These are phyloP conservation scores for Mohoua ochrocephala DNA, from an alignment of 2,113 vertebrate genomes.

Conservation along the genomic window DNA sequence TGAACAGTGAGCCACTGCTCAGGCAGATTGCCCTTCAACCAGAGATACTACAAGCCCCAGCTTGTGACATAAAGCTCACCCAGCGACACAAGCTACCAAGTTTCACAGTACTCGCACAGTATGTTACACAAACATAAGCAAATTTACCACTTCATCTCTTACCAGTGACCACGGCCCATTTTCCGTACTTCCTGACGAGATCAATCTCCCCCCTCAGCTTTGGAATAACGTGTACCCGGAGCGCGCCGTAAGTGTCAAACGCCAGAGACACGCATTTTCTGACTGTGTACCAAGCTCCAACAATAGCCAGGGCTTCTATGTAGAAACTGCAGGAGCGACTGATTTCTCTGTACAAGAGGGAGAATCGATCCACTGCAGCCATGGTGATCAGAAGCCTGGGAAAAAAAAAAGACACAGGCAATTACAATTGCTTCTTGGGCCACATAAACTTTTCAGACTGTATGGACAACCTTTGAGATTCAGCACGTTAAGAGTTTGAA, in stretches of 20 bases:
- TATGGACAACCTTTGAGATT: background rate
- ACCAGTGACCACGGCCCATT: slow-evolving; percentile 92
- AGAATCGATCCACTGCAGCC: slow-evolving; percentile 94
- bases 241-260: slow-evolving; percentile 74
- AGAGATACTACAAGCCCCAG: background rate
- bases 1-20: background rate
- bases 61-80: background rate
- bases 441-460: background rate
- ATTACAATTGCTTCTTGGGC: background rate
- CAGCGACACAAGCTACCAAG: background rate
- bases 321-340: slow-evolving; percentile 83
- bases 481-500: background rate
- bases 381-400: slow-evolving; percentile 66
- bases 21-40: background rate
- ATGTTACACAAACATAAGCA: background rate
- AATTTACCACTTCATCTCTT: slow-evolving; percentile 35
- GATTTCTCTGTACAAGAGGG: slow-evolving; percentile 85
- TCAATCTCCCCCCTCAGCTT: slow-evolving; percentile 69
- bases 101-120: background rate
- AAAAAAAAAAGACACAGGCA: background rate
- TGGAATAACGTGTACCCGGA: slow-evolving; percentile 85
- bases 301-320: slow-evolving; percentile 84
- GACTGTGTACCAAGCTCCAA: slow-evolving; percentile 86
- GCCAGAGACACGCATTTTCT: slow-evolving; percentile 74
- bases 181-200: slow-evolving; percentile 81